Evolutionary conservation across 2,797 vertebrate species (phyloP).

Genomic region (Enteromius unitaeniatus): DNA sequence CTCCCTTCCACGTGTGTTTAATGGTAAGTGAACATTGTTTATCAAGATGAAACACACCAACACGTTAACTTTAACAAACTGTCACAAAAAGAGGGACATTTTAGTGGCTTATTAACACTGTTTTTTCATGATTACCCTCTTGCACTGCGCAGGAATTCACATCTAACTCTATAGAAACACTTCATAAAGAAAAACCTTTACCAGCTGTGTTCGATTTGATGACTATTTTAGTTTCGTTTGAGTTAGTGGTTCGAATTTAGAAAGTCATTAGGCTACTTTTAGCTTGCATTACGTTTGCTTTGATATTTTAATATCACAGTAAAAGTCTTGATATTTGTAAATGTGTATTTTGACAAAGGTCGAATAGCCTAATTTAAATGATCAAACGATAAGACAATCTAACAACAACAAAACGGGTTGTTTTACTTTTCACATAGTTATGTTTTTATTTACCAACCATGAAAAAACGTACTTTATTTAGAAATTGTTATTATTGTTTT

Average conservation of each 20-base stretch:
- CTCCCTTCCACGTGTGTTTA: neutral
- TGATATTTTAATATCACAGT: neutral
- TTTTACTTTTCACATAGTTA: neutral
- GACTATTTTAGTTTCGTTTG: neutral
- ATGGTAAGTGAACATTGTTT: neutral
- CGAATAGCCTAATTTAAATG: neutral
- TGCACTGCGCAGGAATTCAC: neutral
- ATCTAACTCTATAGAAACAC: no score
- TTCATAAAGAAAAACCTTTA: neutral
- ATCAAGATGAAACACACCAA: neutral
- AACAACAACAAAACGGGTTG: neutral
- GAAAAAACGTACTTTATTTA: neutral
- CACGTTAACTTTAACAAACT: neutral
- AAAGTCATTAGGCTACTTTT: neutral
- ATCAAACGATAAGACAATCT: neutral
- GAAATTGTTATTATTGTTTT: neutral
- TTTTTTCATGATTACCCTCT: neutral
- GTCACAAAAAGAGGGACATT: neutral
- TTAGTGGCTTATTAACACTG: neutral
- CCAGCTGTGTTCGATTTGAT: neutral
- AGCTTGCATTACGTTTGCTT: neutral
- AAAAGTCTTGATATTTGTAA: neutral
- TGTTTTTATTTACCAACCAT: neutral
- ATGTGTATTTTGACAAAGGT: neutral
- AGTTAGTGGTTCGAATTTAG: neutral